A percentile compares a stretch with the other conserved stretches of the same genome.
Conservation (phyloP, 2,888 invertebrate genomes). For the Rhaphigaster nebulosa region DNA sequence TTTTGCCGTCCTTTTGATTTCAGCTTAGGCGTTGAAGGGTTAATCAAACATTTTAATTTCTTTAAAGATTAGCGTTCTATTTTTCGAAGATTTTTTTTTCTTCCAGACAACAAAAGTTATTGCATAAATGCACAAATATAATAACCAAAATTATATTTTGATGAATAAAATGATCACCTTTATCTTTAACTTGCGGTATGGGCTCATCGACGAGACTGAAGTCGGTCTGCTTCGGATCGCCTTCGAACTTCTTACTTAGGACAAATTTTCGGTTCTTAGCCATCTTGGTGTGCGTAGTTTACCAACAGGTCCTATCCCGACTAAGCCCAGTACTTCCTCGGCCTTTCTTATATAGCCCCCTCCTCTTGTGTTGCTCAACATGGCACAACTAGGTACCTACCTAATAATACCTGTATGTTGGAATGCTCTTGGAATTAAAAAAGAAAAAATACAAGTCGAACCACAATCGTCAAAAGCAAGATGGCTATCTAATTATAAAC, state of each 20-base stretch:
- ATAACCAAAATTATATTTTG: not conserved
- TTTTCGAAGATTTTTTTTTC: too few relatives aligned
- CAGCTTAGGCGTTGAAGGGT: too few relatives aligned
- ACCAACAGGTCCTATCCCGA: not conserved
- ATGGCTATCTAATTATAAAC: not conserved
- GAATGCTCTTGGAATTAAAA: not conserved
- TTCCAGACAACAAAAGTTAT: too few relatives aligned
- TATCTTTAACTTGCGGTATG: slow-evolving; percentile 76
- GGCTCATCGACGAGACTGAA: slow-evolving; percentile 79
- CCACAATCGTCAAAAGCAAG: not conserved
- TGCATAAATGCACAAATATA: too few relatives aligned
- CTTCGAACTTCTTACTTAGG: slow-evolving; percentile 76
- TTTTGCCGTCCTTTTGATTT: too few relatives aligned
- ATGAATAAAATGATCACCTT: slow-evolving; percentile 72
- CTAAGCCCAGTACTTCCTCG: not conserved
- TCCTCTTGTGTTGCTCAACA: slow-evolving; percentile 6
- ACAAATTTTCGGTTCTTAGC: slow-evolving; percentile 75
- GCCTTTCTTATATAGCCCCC: slow-evolving; percentile 7
- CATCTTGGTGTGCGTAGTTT: not conserved
- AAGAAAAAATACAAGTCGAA: not conserved
- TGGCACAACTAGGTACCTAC: slow-evolving; percentile 12
- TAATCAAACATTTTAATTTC: too few relatives aligned
- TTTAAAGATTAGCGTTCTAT: too few relatives aligned
- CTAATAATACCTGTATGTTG: not conserved
- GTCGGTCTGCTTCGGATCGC: slow-evolving; percentile 77